Evolutionary conservation across 2,888 invertebrate species (phyloP).

Genomic region (Exocentrus adspersus): DNA sequence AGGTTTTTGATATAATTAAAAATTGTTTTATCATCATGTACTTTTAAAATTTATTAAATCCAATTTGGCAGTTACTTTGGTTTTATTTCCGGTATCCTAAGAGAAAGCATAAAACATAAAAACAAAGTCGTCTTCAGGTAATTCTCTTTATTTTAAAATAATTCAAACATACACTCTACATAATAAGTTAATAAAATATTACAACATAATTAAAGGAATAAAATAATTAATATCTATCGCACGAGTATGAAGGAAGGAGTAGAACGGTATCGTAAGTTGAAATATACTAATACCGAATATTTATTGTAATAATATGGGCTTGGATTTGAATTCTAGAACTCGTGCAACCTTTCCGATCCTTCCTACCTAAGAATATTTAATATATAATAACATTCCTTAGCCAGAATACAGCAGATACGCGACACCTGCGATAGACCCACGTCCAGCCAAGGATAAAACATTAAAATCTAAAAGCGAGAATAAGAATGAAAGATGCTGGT

Average conservation of each 20-base stretch:
- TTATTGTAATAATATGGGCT: no score
- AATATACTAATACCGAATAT: no score
- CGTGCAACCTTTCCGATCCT: no score
- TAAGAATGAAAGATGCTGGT: background rate
- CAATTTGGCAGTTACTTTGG: background rate
- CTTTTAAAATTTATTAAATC: slow-evolving; percentile 4
- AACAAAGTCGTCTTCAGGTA: slow-evolving; percentile 10
- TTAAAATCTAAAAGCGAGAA: slow-evolving; percentile 5
- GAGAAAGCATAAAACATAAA: background rate
- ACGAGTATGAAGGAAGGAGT: no score
- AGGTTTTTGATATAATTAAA: slow-evolving; percentile 18
- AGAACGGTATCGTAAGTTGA: no score
- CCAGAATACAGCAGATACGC: slow-evolving; percentile 41
- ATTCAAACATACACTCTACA: slow-evolving; percentile 55
- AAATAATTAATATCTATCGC: slow-evolving; percentile 53
- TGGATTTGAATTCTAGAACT: no score
- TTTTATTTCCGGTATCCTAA: background rate
- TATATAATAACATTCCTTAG: slow-evolving; percentile 52
- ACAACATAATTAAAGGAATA: slow-evolving; percentile 55
- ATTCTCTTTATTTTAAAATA: slow-evolving; percentile 50
- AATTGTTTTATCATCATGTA: background rate
- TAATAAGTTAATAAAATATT: slow-evolving; percentile 57
- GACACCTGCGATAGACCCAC: slow-evolving; percentile 1
- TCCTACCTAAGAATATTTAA: slow-evolving; percentile 47
- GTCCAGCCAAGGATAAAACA: background rate